Conservation (phyloP, 2,888 invertebrate species). For the Scaptomyza reducta region DNA sequence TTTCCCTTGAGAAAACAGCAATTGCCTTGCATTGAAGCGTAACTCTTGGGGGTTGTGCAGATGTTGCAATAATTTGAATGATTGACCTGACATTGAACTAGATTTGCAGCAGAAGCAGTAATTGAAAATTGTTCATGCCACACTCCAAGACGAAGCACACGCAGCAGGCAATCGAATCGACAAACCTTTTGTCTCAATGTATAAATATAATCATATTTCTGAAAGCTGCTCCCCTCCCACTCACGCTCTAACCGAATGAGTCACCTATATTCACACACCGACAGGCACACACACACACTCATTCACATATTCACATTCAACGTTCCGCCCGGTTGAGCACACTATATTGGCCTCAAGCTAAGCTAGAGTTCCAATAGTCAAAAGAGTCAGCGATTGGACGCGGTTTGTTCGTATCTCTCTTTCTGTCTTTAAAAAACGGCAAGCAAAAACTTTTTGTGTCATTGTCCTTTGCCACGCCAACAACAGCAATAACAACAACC, state of each 20-base stretch:
- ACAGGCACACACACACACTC: not conserved
- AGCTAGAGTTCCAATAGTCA: constrained; percentile 12
- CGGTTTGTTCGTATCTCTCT: constrained; percentile 9
- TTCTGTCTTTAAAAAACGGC: constrained; percentile 27
- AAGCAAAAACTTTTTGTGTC: constrained; percentile 47
- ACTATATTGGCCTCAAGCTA: not conserved
- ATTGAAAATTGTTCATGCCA: constrained; percentile 43
- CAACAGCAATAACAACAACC: not conserved
- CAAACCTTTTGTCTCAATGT: constrained; percentile 57
- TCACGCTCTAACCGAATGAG: constrained; percentile 17
- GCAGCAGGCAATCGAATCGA: constrained; percentile 3
- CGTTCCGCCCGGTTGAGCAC: constrained; percentile 48
- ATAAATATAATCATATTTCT: not conserved
- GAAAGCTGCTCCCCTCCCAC: not conserved
- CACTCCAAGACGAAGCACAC: constrained; percentile 24
- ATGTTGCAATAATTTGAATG: constrained; percentile 46
- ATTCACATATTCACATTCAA: not conserved
- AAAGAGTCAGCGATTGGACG: constrained; percentile 22
- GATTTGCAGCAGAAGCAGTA: constrained; percentile 28
- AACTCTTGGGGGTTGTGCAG: constrained; percentile 14
- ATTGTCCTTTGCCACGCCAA: constrained; percentile 55
- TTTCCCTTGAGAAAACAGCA: constrained; percentile 35
- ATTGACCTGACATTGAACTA: constrained; percentile 71
- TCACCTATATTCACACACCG: constrained; percentile 11
- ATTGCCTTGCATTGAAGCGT: constrained; percentile 41